Base-by-base conservation (phyloP, 2,888 invertebrate species). In the Iphiclides podalirius region DNA sequence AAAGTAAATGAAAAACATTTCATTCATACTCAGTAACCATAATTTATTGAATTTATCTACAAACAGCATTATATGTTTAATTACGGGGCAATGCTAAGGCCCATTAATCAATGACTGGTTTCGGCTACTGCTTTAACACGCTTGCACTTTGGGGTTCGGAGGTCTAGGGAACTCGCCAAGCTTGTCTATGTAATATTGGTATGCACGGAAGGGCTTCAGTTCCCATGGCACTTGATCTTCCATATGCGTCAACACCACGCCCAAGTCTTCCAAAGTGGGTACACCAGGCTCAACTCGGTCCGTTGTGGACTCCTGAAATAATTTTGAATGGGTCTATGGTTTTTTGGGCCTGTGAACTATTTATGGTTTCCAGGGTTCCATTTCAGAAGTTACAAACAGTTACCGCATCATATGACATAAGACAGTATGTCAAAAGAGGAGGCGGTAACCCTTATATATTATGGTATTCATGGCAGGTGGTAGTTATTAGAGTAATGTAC, bases 241-340 rank as follows among this genome's bases (percentile, higher is more conserved):
- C 90, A 98, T 91, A 1, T 84, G 70, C 0, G 93, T 94, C 46
- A 95, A 89, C 26, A 80, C 85, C 1, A 98, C 92, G 11, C 97
- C 98, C 54, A 98, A 91, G 87, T 98, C 98, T 76, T 96, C 95
- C 45, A 98, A 79, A 0, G 95, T 95, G 1, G 95, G 96, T 15
- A 95, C 67, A 28, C 90, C 90, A 4, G 72, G 70, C 2, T 90
- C 63, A 0, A 94, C 88, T 4, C 76, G 77, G 71, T 98, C 98
- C 0, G 93, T 92, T 3, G 94, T 90, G 57, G 92, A 91, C 78
- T 98, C 97, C 92, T 96, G 75, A 38, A 43, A n/a, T n/a, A n/a
- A n/a, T n/a, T n/a, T n/a, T n/a, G n/a, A n/a, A n/a, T n/a, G n/a
- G n/a, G n/a, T n/a, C n/a, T n/a, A n/a, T n/a, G n/a, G n/a, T n/a